Percentiles rank a stretch among this genome's conserved stretches.
Evolutionary conservation across 1,140 invertebrate species (phyloP).

Genomic region (Drosophila cardini): DNA sequence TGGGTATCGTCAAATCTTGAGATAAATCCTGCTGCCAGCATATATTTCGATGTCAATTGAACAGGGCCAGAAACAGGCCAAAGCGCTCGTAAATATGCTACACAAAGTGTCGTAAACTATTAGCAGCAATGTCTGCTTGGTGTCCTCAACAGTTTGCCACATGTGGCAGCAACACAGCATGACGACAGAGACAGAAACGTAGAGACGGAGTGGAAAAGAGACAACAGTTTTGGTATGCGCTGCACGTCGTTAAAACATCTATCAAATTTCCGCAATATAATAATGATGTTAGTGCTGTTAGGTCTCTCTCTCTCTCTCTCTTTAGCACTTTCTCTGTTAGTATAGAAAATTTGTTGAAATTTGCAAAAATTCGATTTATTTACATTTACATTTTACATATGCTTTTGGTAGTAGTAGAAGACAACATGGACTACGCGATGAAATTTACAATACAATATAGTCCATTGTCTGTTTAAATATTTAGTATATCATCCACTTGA

Average conservation of each 20-base stretch:
- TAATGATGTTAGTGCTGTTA: slow-evolving; percentile 21
- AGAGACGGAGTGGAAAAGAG: background rate
- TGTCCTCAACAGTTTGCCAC: slow-evolving; percentile 32
- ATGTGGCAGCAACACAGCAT: slow-evolving; percentile 25
- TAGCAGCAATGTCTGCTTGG: slow-evolving; percentile 44
- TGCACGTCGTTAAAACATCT: slow-evolving; percentile 30
- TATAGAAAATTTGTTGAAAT: slow-evolving; percentile 43
- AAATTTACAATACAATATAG: slow-evolving; percentile 59
- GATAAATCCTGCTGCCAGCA: slow-evolving; percentile 24
- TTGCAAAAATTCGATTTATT: slow-evolving; percentile 78
- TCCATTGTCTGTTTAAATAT: slow-evolving; percentile 24
- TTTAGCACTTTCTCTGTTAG: too few species aligned
- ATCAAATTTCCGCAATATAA: slow-evolving; percentile 40
- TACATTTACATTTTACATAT: slow-evolving; percentile 59
- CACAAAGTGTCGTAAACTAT: slow-evolving; percentile 64
- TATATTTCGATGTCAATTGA: slow-evolving; percentile 36
- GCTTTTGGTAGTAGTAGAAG: slow-evolving; percentile 38
- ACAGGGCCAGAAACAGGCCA: slow-evolving; percentile 7
- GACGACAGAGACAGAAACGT: slow-evolving; percentile 10
- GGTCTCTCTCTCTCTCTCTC: too few species aligned
- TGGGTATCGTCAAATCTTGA: slow-evolving; percentile 2
- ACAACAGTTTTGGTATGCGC: slow-evolving; percentile 11
- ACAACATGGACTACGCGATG: slow-evolving; percentile 46
- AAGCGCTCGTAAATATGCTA: slow-evolving; percentile 55
- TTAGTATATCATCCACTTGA: slow-evolving; percentile 42